phyloP scores from a whole-genome alignment of 2,113 vertebrate species.

The Anseranas semipalmata region DNA sequence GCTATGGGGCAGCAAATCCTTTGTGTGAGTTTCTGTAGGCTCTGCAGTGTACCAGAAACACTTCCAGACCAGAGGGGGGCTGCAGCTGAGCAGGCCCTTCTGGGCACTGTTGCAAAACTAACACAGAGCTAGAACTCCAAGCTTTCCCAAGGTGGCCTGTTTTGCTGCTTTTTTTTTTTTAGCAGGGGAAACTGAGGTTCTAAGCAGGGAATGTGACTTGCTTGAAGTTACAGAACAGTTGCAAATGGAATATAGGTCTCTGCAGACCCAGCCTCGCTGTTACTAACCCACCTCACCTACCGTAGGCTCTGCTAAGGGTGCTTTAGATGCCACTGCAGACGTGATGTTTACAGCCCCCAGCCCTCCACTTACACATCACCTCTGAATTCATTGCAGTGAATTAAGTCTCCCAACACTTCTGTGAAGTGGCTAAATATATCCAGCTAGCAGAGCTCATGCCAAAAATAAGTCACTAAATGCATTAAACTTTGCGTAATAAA shows the following conservation, averaged over 20 bases:
- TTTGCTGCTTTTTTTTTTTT: not conserved
- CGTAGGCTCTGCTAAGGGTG: not conserved
- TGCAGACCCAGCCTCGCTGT: not conserved
- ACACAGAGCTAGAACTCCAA: accelerated
- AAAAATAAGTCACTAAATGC: not conserved
- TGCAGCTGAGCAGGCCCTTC: accelerated
- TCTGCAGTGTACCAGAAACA: not conserved
- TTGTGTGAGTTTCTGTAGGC: not conserved
- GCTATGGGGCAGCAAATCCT: not conserved
- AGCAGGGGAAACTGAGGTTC: conserved; percentile 12
- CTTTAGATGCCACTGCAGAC: not conserved
- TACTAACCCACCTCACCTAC: not conserved
- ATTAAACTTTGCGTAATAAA: not conserved
- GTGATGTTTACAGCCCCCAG: not conserved
- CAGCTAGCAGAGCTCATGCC: not conserved
- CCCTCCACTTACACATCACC: not conserved
- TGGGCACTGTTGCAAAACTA: not conserved
- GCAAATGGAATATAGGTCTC: not conserved
- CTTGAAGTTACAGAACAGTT: not conserved
- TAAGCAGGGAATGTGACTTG: not conserved
- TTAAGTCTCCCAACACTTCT: not conserved
- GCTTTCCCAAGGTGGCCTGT: not conserved
- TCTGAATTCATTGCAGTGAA: not conserved
- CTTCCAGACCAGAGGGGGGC: not conserved
- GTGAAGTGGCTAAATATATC: not conserved